Conservation (phyloP, 2,113 vertebrate species). For the Chaetura pelagica region DNA sequence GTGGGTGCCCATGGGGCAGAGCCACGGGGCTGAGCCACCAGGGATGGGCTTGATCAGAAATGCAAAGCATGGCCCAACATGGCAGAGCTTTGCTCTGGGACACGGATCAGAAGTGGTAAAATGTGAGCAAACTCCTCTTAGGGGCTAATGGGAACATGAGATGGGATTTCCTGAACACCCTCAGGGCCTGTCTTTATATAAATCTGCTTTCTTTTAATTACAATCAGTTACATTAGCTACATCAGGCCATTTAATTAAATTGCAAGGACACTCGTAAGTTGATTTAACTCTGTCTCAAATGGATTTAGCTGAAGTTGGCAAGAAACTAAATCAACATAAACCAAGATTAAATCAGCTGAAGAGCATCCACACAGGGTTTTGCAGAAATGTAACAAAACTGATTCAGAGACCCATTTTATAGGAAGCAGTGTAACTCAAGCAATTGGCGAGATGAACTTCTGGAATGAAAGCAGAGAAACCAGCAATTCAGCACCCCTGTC, state of each 20-base stretch:
- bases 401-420: constrained; percentile 7
- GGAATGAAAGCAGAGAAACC: neutral
- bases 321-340: constrained; percentile 62
- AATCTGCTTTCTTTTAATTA: constrained; percentile 58
- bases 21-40: neutral
- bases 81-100: neutral
- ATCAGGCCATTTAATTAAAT: constrained; percentile 68
- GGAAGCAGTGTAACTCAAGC: neutral
- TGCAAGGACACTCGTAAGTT: constrained; percentile 65
- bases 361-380: constrained; percentile 45
- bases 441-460: neutral
- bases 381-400: constrained; percentile 2
- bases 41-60: accelerated
- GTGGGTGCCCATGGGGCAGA: neutral
- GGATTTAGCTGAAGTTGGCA: constrained; percentile 56
- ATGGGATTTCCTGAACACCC: constrained; percentile 60
- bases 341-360: constrained; percentile 60
- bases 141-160: constrained; percentile 20
- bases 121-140: neutral
- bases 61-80: neutral
- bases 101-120: neutral
- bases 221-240: constrained; percentile 65
- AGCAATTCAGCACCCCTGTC: neutral
- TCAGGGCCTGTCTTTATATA: constrained; percentile 51
- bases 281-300: constrained; percentile 66